phyloP scores from a whole-genome alignment of 64 coral and sea anemone species.

The Astreopora myriophthalma region DNA sequence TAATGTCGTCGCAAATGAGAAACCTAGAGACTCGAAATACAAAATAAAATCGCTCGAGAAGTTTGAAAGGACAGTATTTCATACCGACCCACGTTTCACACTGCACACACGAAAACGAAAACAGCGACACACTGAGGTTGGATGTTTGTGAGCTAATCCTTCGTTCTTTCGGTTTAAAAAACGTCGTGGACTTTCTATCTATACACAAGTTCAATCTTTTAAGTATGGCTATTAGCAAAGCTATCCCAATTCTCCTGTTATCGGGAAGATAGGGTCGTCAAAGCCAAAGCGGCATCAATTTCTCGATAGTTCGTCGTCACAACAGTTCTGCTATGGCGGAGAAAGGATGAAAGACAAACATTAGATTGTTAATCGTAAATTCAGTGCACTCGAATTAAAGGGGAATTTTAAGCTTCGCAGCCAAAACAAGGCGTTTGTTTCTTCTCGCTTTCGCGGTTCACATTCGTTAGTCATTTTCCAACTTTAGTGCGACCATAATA shows the following conservation, averaged over 20 bases:
- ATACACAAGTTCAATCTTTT: constrained; percentile 5
- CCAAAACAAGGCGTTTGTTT: constrained; percentile 13
- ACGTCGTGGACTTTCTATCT: constrained; percentile 29
- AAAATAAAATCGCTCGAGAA: constrained; percentile 13
- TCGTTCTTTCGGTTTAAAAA: constrained; percentile 36
- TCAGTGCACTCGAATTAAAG: constrained; percentile 4
- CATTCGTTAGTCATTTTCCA: too few relatives aligned
- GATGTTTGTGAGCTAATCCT: too few relatives aligned
- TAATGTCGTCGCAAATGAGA: constrained; percentile 7
- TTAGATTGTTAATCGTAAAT: neutral
- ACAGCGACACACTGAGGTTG: neutral
- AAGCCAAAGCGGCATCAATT: constrained; percentile 84
- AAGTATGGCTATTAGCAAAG: neutral
- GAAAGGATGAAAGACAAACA: constrained; percentile 51
- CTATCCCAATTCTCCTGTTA: constrained; percentile 4
- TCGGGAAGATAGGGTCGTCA: constrained; percentile 90
- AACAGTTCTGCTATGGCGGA: constrained; percentile 37
- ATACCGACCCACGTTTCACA: constrained; percentile 21
- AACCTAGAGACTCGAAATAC: neutral
- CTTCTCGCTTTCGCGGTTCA: neutral
- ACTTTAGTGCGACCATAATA: too few relatives aligned
- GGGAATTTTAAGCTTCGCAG: neutral
- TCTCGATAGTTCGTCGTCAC: constrained; percentile 83
- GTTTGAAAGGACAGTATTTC: constrained; percentile 30
- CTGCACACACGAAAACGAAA: constrained; percentile 32